These are phyloP conservation scores for Sycophila texana DNA, from an alignment of 2,888 invertebrate species.

Conservation along the genomic window DNA sequence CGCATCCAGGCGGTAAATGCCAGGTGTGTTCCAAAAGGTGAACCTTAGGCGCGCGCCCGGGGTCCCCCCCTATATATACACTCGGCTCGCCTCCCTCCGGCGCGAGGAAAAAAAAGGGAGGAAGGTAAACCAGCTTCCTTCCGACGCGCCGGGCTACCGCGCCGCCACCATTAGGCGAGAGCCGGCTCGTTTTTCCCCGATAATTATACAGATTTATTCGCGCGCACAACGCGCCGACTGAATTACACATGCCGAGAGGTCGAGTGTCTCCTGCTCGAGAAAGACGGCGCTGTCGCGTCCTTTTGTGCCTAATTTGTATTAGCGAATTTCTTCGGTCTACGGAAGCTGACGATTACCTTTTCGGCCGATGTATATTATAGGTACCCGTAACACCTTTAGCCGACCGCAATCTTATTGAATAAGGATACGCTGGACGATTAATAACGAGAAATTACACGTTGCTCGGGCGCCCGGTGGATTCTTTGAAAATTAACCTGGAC, in stretches of 20 bases:
- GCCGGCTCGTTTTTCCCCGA: conserved; percentile 37
- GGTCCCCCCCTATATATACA: conserved; percentile 60
- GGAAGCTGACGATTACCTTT: conserved; percentile 19
- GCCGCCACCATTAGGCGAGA: conserved; percentile 23
- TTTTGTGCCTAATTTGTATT: not conserved
- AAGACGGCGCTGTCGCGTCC: not conserved
- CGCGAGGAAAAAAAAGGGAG: conserved; percentile 32
- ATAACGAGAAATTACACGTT: conserved; percentile 18
- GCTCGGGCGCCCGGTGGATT: not conserved
- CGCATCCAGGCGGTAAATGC: conserved; percentile 72
- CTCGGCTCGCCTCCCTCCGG: not conserved
- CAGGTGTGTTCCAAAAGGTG: conserved; percentile 75
- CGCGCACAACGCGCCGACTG: conserved; percentile 40
- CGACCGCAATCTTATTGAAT: conserved; percentile 3
- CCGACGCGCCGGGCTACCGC: conserved; percentile 60
- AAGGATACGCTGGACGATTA: conserved; percentile 9
- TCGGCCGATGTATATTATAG: too few relatives aligned
- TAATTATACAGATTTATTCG: conserved; percentile 69
- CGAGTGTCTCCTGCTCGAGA: conserved; percentile 17
- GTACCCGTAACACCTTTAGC: conserved; percentile 1
- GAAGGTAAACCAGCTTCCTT: conserved; percentile 69
- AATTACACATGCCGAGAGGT: conserved; percentile 36
- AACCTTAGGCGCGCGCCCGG: conserved; percentile 59
- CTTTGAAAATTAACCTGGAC: conserved; percentile 29
- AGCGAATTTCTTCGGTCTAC: not conserved